Conservation (phyloP, 1,140 invertebrate genomes). For the Eubasilissa regina region DNA sequence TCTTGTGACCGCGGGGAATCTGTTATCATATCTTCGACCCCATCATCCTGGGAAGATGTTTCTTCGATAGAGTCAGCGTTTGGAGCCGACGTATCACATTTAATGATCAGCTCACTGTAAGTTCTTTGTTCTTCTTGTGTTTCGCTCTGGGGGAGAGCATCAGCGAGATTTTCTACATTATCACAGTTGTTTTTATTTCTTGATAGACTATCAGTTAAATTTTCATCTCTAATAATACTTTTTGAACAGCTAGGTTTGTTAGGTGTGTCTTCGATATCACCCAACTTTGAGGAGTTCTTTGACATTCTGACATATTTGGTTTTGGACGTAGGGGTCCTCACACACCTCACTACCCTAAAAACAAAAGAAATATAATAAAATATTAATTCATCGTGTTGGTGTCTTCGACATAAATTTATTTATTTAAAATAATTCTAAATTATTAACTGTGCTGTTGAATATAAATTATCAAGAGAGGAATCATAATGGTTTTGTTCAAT, state of each 20-base stretch:
- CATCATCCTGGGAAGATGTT: constrained; percentile 6
- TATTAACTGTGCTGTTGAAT: too few relatives aligned
- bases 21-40: neutral
- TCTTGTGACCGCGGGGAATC: constrained; percentile 10
- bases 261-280: constrained; percentile 30
- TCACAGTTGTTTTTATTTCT: neutral
- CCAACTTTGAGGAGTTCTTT: constrained; percentile 42
- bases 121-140: constrained; percentile 14
- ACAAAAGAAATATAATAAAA: constrained; percentile 14
- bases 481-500: too few relatives aligned
- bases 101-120: neutral
- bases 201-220: constrained; percentile 9
- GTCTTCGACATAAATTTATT: constrained; percentile 29
- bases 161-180: constrained; percentile 53
- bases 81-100: too few relatives aligned
- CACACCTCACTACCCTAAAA: constrained; percentile 47
- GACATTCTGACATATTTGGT: constrained; percentile 36
- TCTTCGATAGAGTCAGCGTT: neutral
- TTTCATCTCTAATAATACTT: constrained; percentile 47
- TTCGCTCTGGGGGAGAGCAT: constrained; percentile 60
- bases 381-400: too few relatives aligned
- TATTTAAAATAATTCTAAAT: too few relatives aligned
- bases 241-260: constrained; percentile 52
- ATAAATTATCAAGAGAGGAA: too few relatives aligned
- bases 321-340: constrained; percentile 56